Evolutionary conservation across 2,888 invertebrate genomes (phyloP), one percentile per base, ranked within the genome.

Genomic region (Cataglyphis cursor): DNA sequence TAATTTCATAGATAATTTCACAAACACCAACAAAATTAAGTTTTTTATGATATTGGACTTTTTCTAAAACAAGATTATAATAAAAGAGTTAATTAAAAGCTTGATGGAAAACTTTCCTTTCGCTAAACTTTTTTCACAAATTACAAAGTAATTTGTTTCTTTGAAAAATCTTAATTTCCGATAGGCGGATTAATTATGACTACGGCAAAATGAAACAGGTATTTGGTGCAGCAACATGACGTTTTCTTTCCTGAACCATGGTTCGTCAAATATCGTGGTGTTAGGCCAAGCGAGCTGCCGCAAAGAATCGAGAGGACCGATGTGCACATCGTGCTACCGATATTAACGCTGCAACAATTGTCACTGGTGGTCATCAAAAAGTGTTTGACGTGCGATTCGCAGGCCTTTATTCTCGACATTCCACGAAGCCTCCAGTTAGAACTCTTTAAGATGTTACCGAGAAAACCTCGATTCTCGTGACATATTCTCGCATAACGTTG

Each of bases 201-300:
- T 35, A 12, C 9, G 51, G n/a, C n/a, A n/a, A 68, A 73, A 83
- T 51, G n/a, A 88, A 91, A 82, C 90, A 94, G 94, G 87, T 94
- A 92, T 74, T 81, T 83, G 66, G 93, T 89, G 18, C 89, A 92
- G 38, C 91, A 93, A n/a, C 86, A 84, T 81, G 88, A 91, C 31
- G 93, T 94, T 57, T 94, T 90, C 91, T 93, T 92, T 75, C 94
- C 94, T 48, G 87, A 90, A 72, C 88, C 92, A 5, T 91, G 92
- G 90, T 88, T 84, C 82, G 87, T 78, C 72, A 89, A 85, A 62
- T 90, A 89, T 80, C 87, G 82, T n/a, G 87, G 85, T 3, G 68
- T 86, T 44, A 81, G 72, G 15, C 78, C 38, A 15, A 81, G 83
- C 51, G 83, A 89, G 62, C 44, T 88, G n/a, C 90, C 89, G 0